A percentile compares a stretch with the other conserved stretches of the same genome.
Evolutionary conservation across 2,888 invertebrate species (phyloP).

Genomic region (Tryphoninae sp.): DNA sequence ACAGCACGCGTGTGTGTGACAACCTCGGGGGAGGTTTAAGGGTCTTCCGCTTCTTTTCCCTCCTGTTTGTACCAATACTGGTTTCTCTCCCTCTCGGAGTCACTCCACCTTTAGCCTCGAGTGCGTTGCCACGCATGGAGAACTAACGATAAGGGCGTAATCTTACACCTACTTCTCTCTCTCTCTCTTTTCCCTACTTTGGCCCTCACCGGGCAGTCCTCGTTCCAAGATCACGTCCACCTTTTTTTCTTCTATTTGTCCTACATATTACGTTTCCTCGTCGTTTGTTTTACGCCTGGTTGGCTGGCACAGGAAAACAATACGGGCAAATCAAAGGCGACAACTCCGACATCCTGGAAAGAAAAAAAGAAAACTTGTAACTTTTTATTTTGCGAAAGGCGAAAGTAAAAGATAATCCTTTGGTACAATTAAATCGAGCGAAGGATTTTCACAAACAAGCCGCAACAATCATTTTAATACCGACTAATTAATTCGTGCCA

Average conservation of each 20-base stretch:
- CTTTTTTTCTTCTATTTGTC: slow-evolving; percentile 71
- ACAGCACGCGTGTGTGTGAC: slow-evolving; percentile 57
- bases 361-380: background rate
- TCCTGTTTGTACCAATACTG: slow-evolving; percentile 5
- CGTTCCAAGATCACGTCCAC: slow-evolving; percentile 70
- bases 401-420: slow-evolving; percentile 13
- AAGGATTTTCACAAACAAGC: slow-evolving; percentile 48
- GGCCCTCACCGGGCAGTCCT: slow-evolving; percentile 41
- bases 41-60: slow-evolving; percentile 31
- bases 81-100: slow-evolving; percentile 13
- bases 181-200: slow-evolving; percentile 65
- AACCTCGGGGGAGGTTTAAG: slow-evolving; percentile 36
- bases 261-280: slow-evolving; percentile 74
- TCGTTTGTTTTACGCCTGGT: background rate
- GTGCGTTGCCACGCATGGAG: slow-evolving; percentile 51
- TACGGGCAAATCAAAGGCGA: too few relatives aligned
- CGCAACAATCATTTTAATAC: slow-evolving; percentile 54
- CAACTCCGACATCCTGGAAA: slow-evolving; percentile 1
- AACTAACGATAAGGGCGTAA: slow-evolving; percentile 76
- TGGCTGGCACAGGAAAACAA: background rate
- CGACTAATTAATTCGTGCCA: slow-evolving; percentile 60
- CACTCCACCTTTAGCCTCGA: slow-evolving; percentile 56
- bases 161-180: slow-evolving; percentile 75
- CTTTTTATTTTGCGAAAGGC: background rate
- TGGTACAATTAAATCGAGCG: slow-evolving; percentile 49